phyloP scores from a whole-genome alignment of 2,888 invertebrate species.

The Penaeus monodon region DNA sequence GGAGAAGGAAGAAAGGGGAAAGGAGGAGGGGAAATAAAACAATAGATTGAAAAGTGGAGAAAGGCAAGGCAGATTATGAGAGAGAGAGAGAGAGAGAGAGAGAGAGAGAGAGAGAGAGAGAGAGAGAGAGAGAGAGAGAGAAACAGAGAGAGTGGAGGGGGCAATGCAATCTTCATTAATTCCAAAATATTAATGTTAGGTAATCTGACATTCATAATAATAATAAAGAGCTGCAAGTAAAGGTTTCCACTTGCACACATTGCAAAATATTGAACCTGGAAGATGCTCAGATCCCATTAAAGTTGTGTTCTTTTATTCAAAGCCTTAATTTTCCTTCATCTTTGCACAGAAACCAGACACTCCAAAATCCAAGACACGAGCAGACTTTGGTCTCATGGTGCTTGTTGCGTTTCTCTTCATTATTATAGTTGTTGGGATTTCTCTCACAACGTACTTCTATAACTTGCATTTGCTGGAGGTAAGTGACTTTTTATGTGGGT shows the following conservation, averaged over 20 bases:
- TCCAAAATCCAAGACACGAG: slow-evolving; percentile 1
- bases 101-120: neutral
- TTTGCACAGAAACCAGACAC: slow-evolving; percentile 9
- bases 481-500: neutral
- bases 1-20: too few species aligned
- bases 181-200: too few species aligned
- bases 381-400: slow-evolving; percentile 52
- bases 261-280: too few species aligned
- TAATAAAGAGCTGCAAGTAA: too few species aligned
- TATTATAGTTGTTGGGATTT: slow-evolving; percentile 53
- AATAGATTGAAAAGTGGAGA: too few species aligned
- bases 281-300: too few species aligned
- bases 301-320: too few species aligned
- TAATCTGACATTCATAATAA: too few species aligned
- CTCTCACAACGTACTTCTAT: slow-evolving; percentile 60
- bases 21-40: too few species aligned
- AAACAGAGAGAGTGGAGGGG: neutral
- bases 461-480: slow-evolving; percentile 62
- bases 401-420: slow-evolving; percentile 52
- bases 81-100: neutral
- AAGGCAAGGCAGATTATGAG: neutral
- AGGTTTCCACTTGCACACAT: too few species aligned
- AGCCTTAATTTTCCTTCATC: too few species aligned
- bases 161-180: too few species aligned
- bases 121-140: neutral